phyloP scores from a whole-genome alignment of 2,113 vertebrate species.

The Gnathonemus longibarbis region DNA sequence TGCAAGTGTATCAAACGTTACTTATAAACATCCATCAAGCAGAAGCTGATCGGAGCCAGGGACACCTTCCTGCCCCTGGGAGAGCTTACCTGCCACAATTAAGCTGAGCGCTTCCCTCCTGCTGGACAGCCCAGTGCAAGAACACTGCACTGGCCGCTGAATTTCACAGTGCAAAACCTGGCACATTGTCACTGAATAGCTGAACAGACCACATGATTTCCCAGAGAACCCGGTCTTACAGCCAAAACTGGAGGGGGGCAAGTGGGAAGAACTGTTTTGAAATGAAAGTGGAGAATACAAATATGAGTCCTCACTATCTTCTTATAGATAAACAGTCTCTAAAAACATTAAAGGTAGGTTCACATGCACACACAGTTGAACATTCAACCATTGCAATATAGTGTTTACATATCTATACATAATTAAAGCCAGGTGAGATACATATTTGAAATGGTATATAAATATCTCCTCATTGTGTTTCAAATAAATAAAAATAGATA shows the following conservation, averaged over 20 bases:
- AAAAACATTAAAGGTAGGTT: not conserved
- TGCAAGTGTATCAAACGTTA: not conserved
- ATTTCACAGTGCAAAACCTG: conserved; percentile 9
- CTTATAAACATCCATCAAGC: not conserved
- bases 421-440: not conserved
- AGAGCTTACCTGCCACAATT: not conserved
- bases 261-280: not conserved
- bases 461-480: not conserved
- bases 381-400: not conserved
- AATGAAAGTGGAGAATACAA: not conserved
- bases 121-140: not conserved
- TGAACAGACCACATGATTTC: conserved; percentile 39
- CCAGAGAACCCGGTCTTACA: conserved; percentile 25
- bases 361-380: not conserved
- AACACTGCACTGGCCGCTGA: not conserved
- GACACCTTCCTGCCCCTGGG: not conserved
- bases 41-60: not conserved
- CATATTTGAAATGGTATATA: not conserved
- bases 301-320: not conserved
- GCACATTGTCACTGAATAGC: conserved; percentile 14
- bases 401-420: not conserved
- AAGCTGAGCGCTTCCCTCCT: not conserved
- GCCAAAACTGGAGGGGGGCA: not conserved
- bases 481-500: not conserved
- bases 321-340: not conserved